These are phyloP conservation scores for Agrilus planipennis DNA, from an alignment of 1,140 invertebrate species.

Conservation along the genomic window DNA sequence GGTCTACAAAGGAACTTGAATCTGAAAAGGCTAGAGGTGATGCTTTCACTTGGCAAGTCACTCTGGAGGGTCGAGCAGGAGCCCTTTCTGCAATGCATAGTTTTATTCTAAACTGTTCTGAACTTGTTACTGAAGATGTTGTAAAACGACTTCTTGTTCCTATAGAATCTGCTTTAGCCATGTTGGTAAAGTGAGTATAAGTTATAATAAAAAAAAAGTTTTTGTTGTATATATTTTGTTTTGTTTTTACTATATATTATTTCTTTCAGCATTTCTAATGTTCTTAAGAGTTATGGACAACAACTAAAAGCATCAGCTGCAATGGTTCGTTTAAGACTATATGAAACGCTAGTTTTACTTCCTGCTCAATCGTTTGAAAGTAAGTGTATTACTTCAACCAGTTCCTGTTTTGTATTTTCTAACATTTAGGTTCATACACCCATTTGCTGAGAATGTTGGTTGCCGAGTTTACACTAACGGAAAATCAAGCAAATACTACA, in stretches of 20 bases:
- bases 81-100: constrained; percentile 92
- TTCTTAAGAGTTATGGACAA: constrained; percentile 87
- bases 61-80: constrained; percentile 89
- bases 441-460: constrained; percentile 86
- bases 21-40: constrained; percentile 95
- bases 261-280: constrained; percentile 56
- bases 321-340: constrained; percentile 81
- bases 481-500: constrained; percentile 89
- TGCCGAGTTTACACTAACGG: constrained; percentile 90
- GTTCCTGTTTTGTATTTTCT: not conserved
- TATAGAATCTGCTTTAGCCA: constrained; percentile 87
- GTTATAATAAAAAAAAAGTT: constrained; percentile 1
- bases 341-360: constrained; percentile 77
- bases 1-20: constrained; percentile 90
- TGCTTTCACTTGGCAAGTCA: constrained; percentile 98
- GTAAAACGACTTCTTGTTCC: constrained; percentile 72
- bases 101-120: constrained; percentile 81
- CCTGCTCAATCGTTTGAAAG: constrained; percentile 76
- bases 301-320: constrained; percentile 88
- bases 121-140: constrained; percentile 85
- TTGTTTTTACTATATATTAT: constrained; percentile 8
- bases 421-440: constrained; percentile 54
- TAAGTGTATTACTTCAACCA: constrained; percentile 29
- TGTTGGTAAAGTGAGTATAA: constrained; percentile 76
- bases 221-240: constrained; percentile 1